Evolutionary conservation across 2,113 vertebrate genomes (phyloP).

Genomic region (Eira barbara): DNA sequence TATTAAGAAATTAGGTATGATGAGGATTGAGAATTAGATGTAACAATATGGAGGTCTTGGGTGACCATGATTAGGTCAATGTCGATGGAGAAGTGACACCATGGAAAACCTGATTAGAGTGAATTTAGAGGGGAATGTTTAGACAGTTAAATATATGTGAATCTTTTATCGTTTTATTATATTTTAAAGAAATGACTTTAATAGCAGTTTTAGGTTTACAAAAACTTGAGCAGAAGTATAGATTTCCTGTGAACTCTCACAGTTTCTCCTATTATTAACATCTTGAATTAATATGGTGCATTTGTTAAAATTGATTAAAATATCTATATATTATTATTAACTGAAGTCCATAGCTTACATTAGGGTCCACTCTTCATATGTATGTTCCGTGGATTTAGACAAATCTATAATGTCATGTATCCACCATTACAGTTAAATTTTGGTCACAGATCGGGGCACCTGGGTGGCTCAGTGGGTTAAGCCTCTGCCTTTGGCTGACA

Average conservation of each 20-base stretch:
- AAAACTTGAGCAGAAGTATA: background rate
- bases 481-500: no score
- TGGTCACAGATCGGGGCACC: background rate
- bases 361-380: background rate
- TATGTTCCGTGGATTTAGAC: background rate
- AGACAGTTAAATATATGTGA: background rate
- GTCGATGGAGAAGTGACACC: background rate
- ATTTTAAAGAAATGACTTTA: background rate
- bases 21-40: background rate
- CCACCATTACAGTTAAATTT: background rate
- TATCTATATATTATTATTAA: background rate
- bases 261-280: background rate
- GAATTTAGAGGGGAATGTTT: background rate
- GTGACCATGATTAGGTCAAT: background rate
- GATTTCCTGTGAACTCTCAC: background rate
- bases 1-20: background rate
- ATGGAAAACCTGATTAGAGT: background rate
- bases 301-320: constrained; percentile 9
- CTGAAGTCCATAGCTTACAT: background rate
- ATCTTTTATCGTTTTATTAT: background rate
- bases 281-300: background rate
- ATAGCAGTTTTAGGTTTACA: background rate
- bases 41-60: background rate
- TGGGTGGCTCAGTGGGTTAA: no score
- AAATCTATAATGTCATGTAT: background rate